A percentile compares a stretch with the other conserved stretches of the same genome.
phyloP scores from a whole-genome alignment of 1,140 invertebrate species.

The Aphelenchoides avenae region DNA sequence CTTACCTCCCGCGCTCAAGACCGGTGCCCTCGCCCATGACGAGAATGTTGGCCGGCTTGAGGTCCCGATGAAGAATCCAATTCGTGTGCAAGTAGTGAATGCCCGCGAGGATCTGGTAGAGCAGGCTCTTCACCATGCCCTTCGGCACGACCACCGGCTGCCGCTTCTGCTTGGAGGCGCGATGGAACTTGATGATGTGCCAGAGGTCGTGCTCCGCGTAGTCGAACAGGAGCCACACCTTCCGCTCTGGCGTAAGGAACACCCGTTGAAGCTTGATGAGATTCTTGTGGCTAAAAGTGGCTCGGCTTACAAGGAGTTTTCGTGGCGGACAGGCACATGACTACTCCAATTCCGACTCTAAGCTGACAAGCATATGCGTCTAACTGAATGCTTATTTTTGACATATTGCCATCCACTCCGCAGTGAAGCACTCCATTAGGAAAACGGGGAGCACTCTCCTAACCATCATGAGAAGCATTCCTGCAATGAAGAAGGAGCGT shows the following conservation, averaged over 20 bases:
- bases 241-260: conserved; percentile 79
- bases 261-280: conserved; percentile 75
- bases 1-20: no score
- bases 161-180: conserved; percentile 95
- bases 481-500: no score
- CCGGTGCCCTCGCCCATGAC: no score
- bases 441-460: no score
- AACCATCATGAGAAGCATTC: no score
- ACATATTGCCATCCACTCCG: no score
- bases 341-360: not conserved
- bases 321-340: conserved; percentile 7
- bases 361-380: no score
- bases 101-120: conserved; percentile 97
- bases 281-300: conserved; percentile 51
- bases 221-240: conserved; percentile 86
- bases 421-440: no score
- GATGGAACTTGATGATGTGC: conserved; percentile 99
- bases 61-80: conserved; percentile 95
- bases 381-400: no score
- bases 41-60: no score
- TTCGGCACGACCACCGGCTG: conserved; percentile 77
- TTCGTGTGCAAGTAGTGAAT: conserved; percentile 99
- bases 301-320: not conserved
- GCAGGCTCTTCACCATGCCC: conserved; percentile 92
- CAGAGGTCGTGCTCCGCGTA: conserved; percentile 99